phyloP scores from a whole-genome alignment of 64 coral and sea anemone genomes.

The Actinia equina region DNA sequence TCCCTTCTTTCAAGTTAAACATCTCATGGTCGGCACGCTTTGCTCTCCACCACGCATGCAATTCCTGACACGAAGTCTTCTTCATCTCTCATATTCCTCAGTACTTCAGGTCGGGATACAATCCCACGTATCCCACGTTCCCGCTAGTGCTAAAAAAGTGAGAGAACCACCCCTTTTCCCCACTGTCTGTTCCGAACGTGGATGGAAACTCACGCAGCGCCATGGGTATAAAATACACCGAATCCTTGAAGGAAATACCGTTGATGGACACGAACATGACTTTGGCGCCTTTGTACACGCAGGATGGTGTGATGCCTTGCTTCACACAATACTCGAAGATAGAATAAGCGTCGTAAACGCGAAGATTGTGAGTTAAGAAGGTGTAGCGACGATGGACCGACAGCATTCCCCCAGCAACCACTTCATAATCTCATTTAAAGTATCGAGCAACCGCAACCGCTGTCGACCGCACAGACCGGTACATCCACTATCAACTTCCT shows the following conservation, averaged over 20 bases:
- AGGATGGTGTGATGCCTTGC: background rate
- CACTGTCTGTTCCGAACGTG: background rate
- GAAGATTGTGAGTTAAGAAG: conserved; percentile 11
- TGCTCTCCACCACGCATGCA: background rate
- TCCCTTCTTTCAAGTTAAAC: background rate
- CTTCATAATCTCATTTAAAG: background rate
- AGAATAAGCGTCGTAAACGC: background rate
- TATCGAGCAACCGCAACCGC: background rate
- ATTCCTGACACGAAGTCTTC: background rate
- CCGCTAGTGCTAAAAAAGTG: conserved; percentile 36
- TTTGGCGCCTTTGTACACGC: background rate
- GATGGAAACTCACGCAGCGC: background rate
- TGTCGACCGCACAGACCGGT: background rate
- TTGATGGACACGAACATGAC: background rate
- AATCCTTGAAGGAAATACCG: conserved; percentile 24
- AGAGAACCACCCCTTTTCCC: conserved; percentile 47
- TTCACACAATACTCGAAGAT: background rate
- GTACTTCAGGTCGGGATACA: background rate
- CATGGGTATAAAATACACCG: conserved; percentile 24
- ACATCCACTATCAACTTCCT: too few relatives aligned
- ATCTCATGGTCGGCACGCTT: too few relatives aligned
- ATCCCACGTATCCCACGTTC: conserved; percentile 7
- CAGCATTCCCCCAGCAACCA: background rate
- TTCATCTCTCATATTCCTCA: conserved; percentile 24
- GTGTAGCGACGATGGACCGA: background rate